These are phyloP conservation scores for Helicoverpa armigera DNA, from an alignment of 1,140 invertebrate species.

Conservation along the genomic window DNA sequence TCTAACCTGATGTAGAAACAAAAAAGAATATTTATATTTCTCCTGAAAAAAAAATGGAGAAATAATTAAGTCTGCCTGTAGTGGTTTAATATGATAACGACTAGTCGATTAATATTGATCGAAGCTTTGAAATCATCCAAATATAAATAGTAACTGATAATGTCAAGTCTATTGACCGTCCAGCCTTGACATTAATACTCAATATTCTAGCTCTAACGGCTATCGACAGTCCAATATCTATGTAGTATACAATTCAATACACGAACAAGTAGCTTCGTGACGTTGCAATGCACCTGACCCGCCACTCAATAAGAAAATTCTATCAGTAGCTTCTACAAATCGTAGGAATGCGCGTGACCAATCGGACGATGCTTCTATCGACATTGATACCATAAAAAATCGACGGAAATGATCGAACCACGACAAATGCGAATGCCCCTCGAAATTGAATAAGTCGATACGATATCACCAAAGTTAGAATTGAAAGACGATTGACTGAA, in stretches of 20 bases:
- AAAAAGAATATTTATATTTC: too few species aligned
- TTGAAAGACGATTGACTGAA: conserved; percentile 79
- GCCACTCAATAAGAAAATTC: conserved; percentile 54
- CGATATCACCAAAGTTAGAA: conserved; percentile 81
- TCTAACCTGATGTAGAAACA: too few species aligned
- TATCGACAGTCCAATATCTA: too few species aligned
- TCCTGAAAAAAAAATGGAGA: too few species aligned
- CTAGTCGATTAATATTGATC: too few species aligned
- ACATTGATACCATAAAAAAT: conserved; percentile 67
- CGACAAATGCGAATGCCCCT: conserved; percentile 73
- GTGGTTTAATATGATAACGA: too few species aligned
- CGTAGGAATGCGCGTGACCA: conserved; percentile 78
- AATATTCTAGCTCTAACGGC: too few species aligned
- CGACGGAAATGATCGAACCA: conserved; percentile 76
- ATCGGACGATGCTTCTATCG: conserved; percentile 71
- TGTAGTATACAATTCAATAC: background rate
- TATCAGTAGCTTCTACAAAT: conserved; percentile 60
- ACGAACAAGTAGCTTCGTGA: background rate
- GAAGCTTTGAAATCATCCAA: too few species aligned
- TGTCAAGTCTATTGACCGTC: too few species aligned
- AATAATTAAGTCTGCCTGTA: too few species aligned
- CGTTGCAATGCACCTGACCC: conserved; percentile 54
- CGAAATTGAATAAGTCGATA: conserved; percentile 84
- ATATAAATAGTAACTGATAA: too few species aligned
- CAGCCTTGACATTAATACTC: too few species aligned